Evolutionary conservation across 2,797 vertebrate genomes (phyloP).

Genomic region (Myiotriccus ornatus): DNA sequence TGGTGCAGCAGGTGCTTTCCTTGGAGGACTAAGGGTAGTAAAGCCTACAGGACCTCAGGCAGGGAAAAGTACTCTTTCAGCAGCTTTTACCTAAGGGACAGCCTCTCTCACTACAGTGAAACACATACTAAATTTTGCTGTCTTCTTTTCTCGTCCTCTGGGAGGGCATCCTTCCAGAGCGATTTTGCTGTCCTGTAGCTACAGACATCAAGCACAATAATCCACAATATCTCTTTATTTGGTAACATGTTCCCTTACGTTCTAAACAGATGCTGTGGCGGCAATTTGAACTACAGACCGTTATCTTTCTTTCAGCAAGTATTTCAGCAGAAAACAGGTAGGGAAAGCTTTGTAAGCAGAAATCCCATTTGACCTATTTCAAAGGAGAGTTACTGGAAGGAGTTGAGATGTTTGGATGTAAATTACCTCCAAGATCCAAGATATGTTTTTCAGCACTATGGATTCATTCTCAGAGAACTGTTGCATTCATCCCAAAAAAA

Average conservation of each 20-base stretch:
- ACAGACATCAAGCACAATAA: not conserved
- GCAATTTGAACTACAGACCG: not conserved
- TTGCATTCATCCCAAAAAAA: conserved; percentile 27
- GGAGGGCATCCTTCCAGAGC: not conserved
- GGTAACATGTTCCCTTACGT: not conserved
- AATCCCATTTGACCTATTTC: conserved; percentile 46
- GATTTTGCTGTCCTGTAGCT: not conserved
- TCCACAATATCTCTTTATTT: not conserved
- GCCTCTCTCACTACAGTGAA: not conserved
- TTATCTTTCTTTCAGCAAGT: not conserved
- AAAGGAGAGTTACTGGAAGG: conserved; percentile 53
- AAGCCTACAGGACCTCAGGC: not conserved
- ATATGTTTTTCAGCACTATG: conserved; percentile 25
- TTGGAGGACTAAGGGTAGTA: not conserved
- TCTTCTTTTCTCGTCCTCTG: not conserved
- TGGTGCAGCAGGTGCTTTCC: not conserved
- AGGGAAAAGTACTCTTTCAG: not conserved
- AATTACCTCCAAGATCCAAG: conserved; percentile 56
- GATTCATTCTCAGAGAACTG: conserved; percentile 19
- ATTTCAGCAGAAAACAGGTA: not conserved
- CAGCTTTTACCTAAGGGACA: not conserved
- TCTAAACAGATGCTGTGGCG: not conserved
- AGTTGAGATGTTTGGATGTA: conserved; percentile 44
- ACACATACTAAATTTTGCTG: not conserved
- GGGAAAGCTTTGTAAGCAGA: not conserved